Conservation (phyloP, 2,797 vertebrate genomes). For the Sebastes matsubarae region DNA sequence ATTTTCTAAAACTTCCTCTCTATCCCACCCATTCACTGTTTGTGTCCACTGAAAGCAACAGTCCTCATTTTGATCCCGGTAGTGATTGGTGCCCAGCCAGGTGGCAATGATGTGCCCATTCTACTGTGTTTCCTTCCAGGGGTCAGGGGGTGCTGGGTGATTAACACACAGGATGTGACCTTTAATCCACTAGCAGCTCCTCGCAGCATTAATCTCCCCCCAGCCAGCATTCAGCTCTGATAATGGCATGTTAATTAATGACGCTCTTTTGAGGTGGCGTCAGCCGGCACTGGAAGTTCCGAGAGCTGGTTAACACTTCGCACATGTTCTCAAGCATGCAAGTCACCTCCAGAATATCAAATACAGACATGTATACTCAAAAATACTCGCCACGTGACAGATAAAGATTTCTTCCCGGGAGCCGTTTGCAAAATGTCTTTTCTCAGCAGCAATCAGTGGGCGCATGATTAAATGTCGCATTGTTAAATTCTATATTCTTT, state of each 20-base stretch:
- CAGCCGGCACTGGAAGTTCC: slow-evolving; percentile 32
- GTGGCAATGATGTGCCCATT: slow-evolving; percentile 88
- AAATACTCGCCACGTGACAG: not conserved
- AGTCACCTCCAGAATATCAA: slow-evolving; percentile 29
- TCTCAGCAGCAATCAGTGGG: not conserved
- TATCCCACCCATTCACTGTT: slow-evolving; percentile 5
- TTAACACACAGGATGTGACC: slow-evolving; percentile 88
- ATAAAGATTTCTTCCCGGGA: not conserved
- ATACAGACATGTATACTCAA: not conserved
- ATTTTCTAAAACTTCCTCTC: not conserved
- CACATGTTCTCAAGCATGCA: slow-evolving; percentile 41
- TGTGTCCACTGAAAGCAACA: slow-evolving; percentile 27
- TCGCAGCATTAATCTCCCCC: slow-evolving; percentile 83
- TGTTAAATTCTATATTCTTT: not conserved
- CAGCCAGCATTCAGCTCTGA: slow-evolving; percentile 74
- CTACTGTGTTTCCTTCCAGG: slow-evolving; percentile 86
- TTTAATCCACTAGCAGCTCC: slow-evolving; percentile 84
- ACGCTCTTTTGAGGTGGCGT: slow-evolving; percentile 61
- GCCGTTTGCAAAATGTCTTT: not conserved
- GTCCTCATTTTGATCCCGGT: slow-evolving; percentile 68
- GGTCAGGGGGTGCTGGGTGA: slow-evolving; percentile 82
- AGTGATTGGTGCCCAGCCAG: slow-evolving; percentile 80
- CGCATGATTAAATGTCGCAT: slow-evolving; percentile 9
- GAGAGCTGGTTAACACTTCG: slow-evolving; percentile 57
- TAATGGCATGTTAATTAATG: slow-evolving; percentile 88